These are phyloP conservation scores for Drosophila obscura DNA, from an alignment of 1,140 invertebrate genomes.

Conservation along the genomic window DNA sequence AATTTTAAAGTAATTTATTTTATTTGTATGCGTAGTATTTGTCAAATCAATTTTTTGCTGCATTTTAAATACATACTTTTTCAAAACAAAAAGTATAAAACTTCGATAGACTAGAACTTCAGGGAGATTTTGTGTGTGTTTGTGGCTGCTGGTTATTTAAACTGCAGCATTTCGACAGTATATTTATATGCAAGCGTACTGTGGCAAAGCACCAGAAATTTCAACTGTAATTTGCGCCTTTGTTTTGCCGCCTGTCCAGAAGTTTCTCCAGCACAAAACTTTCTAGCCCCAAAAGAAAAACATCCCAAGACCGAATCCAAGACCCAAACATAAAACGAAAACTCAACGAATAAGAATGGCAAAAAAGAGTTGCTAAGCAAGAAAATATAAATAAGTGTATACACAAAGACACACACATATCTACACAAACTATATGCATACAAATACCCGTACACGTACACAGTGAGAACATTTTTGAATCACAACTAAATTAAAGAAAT, in stretches of 20 bases:
- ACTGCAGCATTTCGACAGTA: background rate
- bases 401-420: constrained; percentile 10
- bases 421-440: constrained; percentile 17
- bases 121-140: background rate
- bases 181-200: constrained; percentile 18
- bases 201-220: constrained; percentile 55
- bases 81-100: too few species aligned
- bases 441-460: background rate
- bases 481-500: constrained; percentile 78
- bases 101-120: background rate
- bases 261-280: constrained; percentile 63
- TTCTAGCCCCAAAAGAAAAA: constrained; percentile 53
- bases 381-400: constrained; percentile 20
- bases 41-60: too few species aligned
- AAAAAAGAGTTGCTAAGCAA: constrained; percentile 4
- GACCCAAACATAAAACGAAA: constrained; percentile 13
- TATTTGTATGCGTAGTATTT: too few species aligned
- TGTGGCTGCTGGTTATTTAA: constrained; percentile 18
- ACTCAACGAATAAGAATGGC: constrained; percentile 25
- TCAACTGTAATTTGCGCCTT: constrained; percentile 75
- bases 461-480: constrained; percentile 54
- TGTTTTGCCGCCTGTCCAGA: constrained; percentile 68
- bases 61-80: too few species aligned
- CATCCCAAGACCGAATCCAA: constrained; percentile 24
- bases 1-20: too few species aligned